phyloP scores from a whole-genome alignment of 2,888 invertebrate species.

The Fissipunctia ypsillon region DNA sequence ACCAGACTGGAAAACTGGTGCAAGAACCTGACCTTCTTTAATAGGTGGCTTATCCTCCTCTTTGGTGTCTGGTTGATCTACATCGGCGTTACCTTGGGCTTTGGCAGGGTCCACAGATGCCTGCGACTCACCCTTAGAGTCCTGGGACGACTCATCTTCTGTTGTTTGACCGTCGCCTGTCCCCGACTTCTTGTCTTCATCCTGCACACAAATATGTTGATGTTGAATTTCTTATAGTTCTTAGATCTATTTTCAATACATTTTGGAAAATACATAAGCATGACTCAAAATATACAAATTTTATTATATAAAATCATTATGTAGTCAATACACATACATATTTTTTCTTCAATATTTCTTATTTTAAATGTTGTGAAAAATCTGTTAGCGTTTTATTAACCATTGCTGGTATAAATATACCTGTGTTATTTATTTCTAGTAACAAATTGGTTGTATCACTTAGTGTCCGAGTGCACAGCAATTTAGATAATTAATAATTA shows the following conservation, averaged over 20 bases:
- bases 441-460: not conserved
- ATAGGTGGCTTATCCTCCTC: slow-evolving; percentile 68
- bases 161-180: slow-evolving; percentile 88
- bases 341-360: not conserved
- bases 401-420: not conserved
- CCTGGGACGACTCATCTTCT: slow-evolving; percentile 90
- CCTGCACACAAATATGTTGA: slow-evolving; percentile 72
- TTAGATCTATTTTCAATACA: not conserved
- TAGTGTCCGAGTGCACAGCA: not conserved
- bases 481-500: slow-evolving; percentile 4
- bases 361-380: not conserved
- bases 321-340: not conserved
- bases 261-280: not conserved
- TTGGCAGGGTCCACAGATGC: slow-evolving; percentile 68
- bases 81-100: slow-evolving; percentile 85
- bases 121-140: slow-evolving; percentile 88
- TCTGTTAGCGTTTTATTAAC: not conserved
- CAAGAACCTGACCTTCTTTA: slow-evolving; percentile 78
- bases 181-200: slow-evolving; percentile 89
- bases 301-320: not conserved
- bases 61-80: slow-evolving; percentile 82
- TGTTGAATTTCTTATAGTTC: not conserved
- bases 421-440: not conserved
- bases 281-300: not conserved
- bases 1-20: slow-evolving; percentile 52